Percentiles rank a stretch among this genome's conserved stretches.
Conservation (phyloP, 2,888 invertebrate species). For the Torymus tubicola region DNA sequence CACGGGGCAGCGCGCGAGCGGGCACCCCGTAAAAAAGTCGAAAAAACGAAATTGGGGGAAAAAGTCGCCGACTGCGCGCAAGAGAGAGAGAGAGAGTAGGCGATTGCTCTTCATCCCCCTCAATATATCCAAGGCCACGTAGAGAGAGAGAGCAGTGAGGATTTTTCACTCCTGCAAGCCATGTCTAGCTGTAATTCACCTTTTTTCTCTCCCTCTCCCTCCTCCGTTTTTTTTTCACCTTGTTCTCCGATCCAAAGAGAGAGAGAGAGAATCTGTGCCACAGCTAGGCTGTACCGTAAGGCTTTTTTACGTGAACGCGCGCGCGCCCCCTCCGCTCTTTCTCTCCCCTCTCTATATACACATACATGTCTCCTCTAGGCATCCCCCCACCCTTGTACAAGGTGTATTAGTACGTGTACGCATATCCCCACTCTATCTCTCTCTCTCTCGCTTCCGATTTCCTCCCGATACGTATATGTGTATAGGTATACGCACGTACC, state of each 20-base stretch:
- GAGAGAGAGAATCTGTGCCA: constrained; percentile 74
- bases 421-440: neutral
- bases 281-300: constrained; percentile 73
- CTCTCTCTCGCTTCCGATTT: constrained; percentile 16
- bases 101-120: constrained; percentile 39
- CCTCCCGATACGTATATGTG: constrained; percentile 27
- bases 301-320: constrained; percentile 59
- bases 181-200: constrained; percentile 70
- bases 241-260: constrained; percentile 52
- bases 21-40: constrained; percentile 56
- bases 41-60: constrained; percentile 55
- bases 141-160: constrained; percentile 8
- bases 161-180: constrained; percentile 51
- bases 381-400: constrained; percentile 60
- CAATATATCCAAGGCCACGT: constrained; percentile 24
- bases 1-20: constrained; percentile 57
- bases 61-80: constrained; percentile 49
- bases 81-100: neutral
- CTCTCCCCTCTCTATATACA: neutral
- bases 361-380: constrained; percentile 4
- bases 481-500: constrained; percentile 64
- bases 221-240: constrained; percentile 63
- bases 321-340: neutral
- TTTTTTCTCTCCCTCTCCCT: constrained; percentile 61
- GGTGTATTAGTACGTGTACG: constrained; percentile 69